Percentiles rank a stretch among this genome's conserved stretches.
Conservation (phyloP, 1,140 invertebrate genomes). For the Nasonia vitripennis region DNA sequence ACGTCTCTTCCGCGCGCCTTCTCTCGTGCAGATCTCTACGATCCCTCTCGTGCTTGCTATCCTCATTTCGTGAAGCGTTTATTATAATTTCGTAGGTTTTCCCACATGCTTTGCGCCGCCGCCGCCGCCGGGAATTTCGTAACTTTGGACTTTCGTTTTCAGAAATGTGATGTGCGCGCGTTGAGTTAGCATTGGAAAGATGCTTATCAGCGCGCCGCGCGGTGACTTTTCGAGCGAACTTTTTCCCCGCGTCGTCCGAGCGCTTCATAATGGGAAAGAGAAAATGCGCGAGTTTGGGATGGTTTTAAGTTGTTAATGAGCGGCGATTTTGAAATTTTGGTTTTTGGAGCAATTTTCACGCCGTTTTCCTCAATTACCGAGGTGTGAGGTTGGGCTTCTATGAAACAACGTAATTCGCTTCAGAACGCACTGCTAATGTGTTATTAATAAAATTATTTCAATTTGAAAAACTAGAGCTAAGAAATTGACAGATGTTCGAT, state of each 20-base stretch:
- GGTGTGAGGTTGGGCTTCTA: background rate
- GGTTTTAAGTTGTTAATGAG: background rate
- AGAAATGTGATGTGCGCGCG: background rate
- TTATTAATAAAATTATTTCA: too few relatives aligned
- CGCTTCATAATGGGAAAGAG: background rate
- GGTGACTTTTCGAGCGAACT: background rate
- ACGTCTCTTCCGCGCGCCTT: background rate
- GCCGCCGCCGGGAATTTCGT: background rate
- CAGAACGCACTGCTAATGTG: too few relatives aligned
- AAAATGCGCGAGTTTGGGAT: background rate
- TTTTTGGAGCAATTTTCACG: background rate
- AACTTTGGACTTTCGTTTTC: conserved; percentile 34
- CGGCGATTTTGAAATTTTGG: background rate
- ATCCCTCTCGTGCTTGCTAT: background rate
- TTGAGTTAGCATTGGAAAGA: background rate
- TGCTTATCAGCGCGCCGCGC: conserved; percentile 12
- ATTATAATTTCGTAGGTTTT: conserved; percentile 24
- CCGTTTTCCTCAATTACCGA: background rate
- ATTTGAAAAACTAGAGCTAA: background rate
- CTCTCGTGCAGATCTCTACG: background rate
- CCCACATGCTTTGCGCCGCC: background rate
- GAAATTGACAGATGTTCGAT: background rate
- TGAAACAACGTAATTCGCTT: too few relatives aligned
- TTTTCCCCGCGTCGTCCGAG: background rate
- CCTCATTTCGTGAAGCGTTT: conserved; percentile 1